Percentiles rank a stretch among this genome's conserved stretches.
Conservation (phyloP, 2,888 invertebrate genomes). For the Seira musarum region DNA sequence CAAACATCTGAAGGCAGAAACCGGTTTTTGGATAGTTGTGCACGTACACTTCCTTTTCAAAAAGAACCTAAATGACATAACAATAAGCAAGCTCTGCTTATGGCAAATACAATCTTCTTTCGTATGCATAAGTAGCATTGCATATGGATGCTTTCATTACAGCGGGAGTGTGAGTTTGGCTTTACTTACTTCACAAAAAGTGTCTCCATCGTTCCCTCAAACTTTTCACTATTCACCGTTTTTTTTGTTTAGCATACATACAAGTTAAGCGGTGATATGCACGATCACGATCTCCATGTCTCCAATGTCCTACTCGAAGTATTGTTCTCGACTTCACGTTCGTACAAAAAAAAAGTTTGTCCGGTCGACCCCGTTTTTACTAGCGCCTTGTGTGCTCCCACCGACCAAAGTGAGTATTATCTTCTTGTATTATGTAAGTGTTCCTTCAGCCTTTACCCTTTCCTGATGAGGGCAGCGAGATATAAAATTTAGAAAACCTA, state of each 20-base stretch:
- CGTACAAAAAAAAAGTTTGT: too few relatives aligned
- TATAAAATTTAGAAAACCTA: neutral
- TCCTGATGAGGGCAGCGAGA: conserved; percentile 38
- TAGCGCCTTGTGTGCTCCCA: neutral
- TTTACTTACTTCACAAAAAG: neutral
- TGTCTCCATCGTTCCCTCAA: neutral
- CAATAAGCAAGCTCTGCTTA: neutral
- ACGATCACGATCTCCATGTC: neutral
- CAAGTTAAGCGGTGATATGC: too few relatives aligned
- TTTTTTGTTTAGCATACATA: neutral
- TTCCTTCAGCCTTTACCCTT: neutral
- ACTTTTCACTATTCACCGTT: neutral
- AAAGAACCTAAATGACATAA: neutral
- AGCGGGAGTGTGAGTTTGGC: neutral
- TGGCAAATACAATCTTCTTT: neutral
- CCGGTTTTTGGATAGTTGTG: too few relatives aligned
- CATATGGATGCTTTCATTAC: conserved; percentile 9
- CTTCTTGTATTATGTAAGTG: neutral
- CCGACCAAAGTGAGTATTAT: neutral
- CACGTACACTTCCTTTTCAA: neutral
- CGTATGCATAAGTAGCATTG: neutral
- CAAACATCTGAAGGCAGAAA: too few relatives aligned
- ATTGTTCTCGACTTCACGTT: conserved; percentile 4
- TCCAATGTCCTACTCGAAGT: neutral
- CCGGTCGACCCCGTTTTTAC: neutral